These are phyloP conservation scores for Miltochrista miniata DNA, from an alignment of 2,888 invertebrate genomes.

Conservation along the genomic window DNA sequence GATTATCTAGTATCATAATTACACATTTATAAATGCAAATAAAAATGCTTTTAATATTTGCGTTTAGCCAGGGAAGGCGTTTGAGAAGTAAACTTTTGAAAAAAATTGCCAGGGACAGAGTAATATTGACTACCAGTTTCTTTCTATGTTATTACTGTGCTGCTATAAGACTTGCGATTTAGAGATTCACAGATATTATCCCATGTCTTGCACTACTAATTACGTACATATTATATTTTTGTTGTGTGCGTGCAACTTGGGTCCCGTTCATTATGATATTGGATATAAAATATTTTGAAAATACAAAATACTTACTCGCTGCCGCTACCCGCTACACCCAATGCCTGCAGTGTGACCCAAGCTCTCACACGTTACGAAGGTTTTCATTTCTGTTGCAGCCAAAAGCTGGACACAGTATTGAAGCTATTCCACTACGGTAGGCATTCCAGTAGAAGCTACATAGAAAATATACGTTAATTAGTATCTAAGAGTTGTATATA, in stretches of 20 bases:
- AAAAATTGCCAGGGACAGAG: no score
- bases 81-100: no score
- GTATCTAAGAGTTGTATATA: slow-evolving; percentile 62
- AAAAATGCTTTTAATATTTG: no score
- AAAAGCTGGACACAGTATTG: slow-evolving; percentile 95
- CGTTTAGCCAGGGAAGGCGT: no score
- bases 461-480: slow-evolving; percentile 47
- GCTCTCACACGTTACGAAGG: slow-evolving; percentile 25
- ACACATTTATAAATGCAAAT: no score
- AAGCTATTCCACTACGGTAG: slow-evolving; percentile 59
- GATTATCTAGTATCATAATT: no score
- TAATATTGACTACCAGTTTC: no score
- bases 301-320: neutral
- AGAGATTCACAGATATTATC: neutral
- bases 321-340: neutral
- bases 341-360: slow-evolving; percentile 9
- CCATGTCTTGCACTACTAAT: no score
- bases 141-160: neutral
- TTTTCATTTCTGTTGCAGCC: slow-evolving; percentile 80
- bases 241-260: no score
- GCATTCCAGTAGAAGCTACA: slow-evolving; percentile 59
- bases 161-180: neutral
- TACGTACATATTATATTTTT: no score
- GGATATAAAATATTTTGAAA: neutral
- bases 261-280: no score